Conservation (phyloP, 1,140 invertebrate genomes). For the Adoxophyes honmai region DNA sequence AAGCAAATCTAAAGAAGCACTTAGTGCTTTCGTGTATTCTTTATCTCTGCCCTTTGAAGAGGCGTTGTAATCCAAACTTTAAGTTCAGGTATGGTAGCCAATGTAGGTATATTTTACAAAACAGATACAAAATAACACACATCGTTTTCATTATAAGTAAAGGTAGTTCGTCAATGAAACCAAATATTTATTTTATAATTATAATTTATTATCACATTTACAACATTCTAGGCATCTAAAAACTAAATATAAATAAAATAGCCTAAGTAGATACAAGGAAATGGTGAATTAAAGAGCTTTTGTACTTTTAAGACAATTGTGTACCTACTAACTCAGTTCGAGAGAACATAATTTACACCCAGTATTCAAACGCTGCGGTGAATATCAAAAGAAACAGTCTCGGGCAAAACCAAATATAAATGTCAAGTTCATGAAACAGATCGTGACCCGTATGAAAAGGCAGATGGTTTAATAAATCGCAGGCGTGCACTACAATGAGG, state of each 20-base stretch:
- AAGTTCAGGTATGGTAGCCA: too few species aligned
- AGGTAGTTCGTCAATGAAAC: slow-evolving; percentile 20
- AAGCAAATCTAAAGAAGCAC: too few species aligned
- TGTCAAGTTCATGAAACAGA: slow-evolving; percentile 40
- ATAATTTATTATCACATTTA: slow-evolving; percentile 76
- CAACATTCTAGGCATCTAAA: slow-evolving; percentile 55
- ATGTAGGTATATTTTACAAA: too few species aligned
- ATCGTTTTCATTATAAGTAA: neutral
- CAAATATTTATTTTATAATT: slow-evolving; percentile 41
- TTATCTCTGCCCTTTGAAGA: too few species aligned
- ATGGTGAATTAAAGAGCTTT: neutral
- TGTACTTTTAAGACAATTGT: slow-evolving; percentile 6
- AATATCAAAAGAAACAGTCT: slow-evolving; percentile 4
- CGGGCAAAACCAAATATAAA: slow-evolving; percentile 30
- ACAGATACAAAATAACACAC: slow-evolving; percentile 3
- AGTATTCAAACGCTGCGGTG: slow-evolving; percentile 4
- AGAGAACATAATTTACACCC: neutral
- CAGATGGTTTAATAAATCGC: slow-evolving; percentile 20
- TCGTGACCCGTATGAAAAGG: slow-evolving; percentile 34
- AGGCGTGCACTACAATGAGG: slow-evolving; percentile 16
- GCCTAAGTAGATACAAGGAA: neutral
- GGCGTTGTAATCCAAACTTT: too few species aligned
- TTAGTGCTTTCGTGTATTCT: too few species aligned
- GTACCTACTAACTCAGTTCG: slow-evolving; percentile 10
- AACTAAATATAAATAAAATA: slow-evolving; percentile 59